Percentiles rank a stretch among this genome's conserved stretches.
These are phyloP conservation scores for Tetramorium alpestre DNA, from an alignment of 1,140 invertebrate genomes.

Conservation along the genomic window DNA sequence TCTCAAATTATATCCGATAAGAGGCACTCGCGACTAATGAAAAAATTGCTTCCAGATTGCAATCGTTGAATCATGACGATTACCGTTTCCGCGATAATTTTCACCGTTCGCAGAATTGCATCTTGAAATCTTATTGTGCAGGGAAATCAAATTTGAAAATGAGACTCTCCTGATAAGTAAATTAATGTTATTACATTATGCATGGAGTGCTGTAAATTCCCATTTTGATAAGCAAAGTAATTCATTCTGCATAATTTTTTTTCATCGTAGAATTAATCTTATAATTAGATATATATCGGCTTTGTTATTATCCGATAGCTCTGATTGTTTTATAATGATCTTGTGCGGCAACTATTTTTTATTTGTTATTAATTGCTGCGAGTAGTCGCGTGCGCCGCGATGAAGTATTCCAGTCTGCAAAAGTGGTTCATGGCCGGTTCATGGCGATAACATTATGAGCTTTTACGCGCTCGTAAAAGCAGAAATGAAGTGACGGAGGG, in stretches of 20 bases:
- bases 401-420: conserved; percentile 32
- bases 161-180: neutral
- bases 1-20: conserved; percentile 56
- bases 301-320: neutral
- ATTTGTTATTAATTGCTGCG: conserved; percentile 45
- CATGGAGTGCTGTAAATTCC: neutral
- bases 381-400: neutral
- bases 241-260: neutral
- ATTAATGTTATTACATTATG: conserved; percentile 1
- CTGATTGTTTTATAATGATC: neutral
- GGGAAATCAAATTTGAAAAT: conserved; percentile 31
- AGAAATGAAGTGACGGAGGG: conserved; percentile 43
- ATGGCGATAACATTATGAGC: conserved; percentile 39
- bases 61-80: conserved; percentile 1
- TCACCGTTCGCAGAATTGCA: neutral
- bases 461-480: conserved; percentile 65
- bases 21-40: conserved; percentile 49
- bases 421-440: conserved; percentile 31
- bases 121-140: neutral
- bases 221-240: neutral
- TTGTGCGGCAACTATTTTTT: neutral
- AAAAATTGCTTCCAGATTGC: conserved; percentile 50
- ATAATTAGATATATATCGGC: neutral
- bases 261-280: neutral
- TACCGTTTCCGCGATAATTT: conserved; percentile 39